A percentile compares a stretch with the other conserved stretches of the same genome.
These are phyloP conservation scores for Diogma glabrata DNA, from an alignment of 2,888 invertebrate genomes.

Conservation along the genomic window DNA sequence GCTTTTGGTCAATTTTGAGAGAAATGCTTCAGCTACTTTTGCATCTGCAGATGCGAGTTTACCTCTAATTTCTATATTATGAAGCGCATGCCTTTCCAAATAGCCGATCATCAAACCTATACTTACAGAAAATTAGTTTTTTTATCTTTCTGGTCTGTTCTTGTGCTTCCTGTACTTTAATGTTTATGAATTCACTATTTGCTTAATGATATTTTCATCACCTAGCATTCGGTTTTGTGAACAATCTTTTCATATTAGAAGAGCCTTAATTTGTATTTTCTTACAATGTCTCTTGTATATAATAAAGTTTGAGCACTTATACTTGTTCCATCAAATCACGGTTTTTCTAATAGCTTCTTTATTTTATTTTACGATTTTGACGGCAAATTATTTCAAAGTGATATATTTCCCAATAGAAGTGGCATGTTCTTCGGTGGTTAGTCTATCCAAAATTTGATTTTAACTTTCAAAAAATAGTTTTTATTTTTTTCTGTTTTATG, in stretches of 20 bases:
- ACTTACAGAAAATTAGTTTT: not conserved
- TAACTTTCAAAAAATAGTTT: not conserved
- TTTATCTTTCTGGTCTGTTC: not conserved
- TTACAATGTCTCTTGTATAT: too few species aligned
- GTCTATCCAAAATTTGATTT: not conserved
- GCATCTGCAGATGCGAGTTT: not conserved
- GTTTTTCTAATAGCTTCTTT: not conserved
- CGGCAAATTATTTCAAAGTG: not conserved
- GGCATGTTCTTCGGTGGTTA: not conserved
- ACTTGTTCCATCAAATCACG: too few species aligned
- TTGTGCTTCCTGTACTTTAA: not conserved
- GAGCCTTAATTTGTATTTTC: not conserved
- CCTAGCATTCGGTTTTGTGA: not conserved
- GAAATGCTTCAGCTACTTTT: not conserved
- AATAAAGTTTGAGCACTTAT: too few species aligned
- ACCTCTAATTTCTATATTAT: not conserved
- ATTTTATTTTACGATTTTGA: not conserved
- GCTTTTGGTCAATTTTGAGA: not conserved
- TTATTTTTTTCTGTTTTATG: not conserved
- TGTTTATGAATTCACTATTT: too few species aligned
- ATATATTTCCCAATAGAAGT: not conserved
- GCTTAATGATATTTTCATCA: not conserved
- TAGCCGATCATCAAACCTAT: not conserved
- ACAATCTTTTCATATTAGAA: not conserved
- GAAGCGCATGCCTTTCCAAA: not conserved